Conservation (phyloP, 2,888 invertebrate genomes). For the Ectobius pallidus region DNA sequence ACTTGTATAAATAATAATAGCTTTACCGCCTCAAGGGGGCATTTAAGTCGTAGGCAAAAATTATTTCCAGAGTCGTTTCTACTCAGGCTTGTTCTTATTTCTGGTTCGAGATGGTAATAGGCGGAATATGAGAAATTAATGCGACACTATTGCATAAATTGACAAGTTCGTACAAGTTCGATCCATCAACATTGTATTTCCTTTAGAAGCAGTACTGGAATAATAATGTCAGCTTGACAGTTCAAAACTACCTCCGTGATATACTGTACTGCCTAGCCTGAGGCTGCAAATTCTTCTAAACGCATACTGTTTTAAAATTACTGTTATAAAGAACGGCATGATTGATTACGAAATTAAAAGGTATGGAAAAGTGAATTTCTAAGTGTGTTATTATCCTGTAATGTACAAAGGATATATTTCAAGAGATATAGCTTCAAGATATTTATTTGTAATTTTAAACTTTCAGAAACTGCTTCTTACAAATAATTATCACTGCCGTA, state of each 20-base stretch:
- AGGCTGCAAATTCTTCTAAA: not conserved
- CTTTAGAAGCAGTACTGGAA: not conserved
- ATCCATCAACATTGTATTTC: not conserved
- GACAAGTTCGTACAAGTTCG: not conserved
- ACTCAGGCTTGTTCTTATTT: too few species aligned
- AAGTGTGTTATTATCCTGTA: not conserved
- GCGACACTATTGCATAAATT: not conserved
- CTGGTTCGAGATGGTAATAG: too few species aligned
- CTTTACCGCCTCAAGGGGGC: too few species aligned
- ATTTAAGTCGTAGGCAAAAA: too few species aligned
- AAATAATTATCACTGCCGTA: too few species aligned
- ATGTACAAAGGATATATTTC: not conserved
- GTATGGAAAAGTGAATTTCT: not conserved
- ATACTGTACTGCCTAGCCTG: not conserved
- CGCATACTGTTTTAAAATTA: not conserved
- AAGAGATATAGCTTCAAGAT: too few species aligned
- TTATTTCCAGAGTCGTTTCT: too few species aligned
- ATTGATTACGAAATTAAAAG: not conserved
- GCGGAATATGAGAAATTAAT: not conserved
- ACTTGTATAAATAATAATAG: too few species aligned
- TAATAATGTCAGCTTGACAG: not conserved
- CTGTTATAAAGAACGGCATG: not conserved
- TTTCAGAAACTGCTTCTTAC: too few species aligned
- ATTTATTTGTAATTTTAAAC: too few species aligned
- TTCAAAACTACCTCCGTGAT: not conserved